Percentiles rank a stretch among this genome's conserved stretches.
Conservation (phyloP, 2,888 invertebrate species). For the Celastrina argiolus region DNA sequence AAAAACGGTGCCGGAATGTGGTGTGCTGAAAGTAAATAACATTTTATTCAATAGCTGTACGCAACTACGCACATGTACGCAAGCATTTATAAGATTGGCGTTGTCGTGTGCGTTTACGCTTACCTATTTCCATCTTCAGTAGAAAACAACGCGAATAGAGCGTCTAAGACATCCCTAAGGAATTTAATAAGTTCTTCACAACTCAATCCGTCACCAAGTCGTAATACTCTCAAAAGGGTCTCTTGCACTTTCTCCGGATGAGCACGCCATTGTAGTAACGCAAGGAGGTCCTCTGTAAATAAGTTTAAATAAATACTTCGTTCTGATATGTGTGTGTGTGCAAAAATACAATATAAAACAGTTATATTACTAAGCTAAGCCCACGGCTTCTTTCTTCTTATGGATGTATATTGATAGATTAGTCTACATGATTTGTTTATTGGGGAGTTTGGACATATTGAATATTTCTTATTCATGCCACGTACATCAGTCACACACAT, state of each 20-base stretch:
- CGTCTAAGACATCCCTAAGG: constrained; percentile 94
- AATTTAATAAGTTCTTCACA: constrained; percentile 96
- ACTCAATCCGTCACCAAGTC: constrained; percentile 87
- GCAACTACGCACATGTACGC: neutral
- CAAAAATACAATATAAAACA: too few relatives aligned
- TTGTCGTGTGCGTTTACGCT: constrained; percentile 7
- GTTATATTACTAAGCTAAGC: too few relatives aligned
- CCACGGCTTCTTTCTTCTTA: too few relatives aligned
- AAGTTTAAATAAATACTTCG: too few relatives aligned
- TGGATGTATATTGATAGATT: too few relatives aligned
- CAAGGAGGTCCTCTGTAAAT: constrained; percentile 87
- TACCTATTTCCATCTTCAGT: constrained; percentile 91
- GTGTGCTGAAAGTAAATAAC: constrained; percentile 77
- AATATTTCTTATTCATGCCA: too few relatives aligned
- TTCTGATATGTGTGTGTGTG: too few relatives aligned
- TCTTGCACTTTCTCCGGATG: constrained; percentile 92
- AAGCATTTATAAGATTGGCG: neutral
- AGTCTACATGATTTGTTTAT: too few relatives aligned
- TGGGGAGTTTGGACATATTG: too few relatives aligned
- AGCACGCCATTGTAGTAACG: constrained; percentile 93
- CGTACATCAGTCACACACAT: too few relatives aligned
- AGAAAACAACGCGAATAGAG: constrained; percentile 94
- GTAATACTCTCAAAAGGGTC: constrained; percentile 87
- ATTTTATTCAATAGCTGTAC: too few relatives aligned
- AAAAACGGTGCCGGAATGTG: constrained; percentile 94